Percentiles rank a stretch among this genome's conserved stretches.
These are phyloP conservation scores for Acromyrmex echinatior DNA, from an alignment of 1,140 invertebrate species.

Conservation along the genomic window DNA sequence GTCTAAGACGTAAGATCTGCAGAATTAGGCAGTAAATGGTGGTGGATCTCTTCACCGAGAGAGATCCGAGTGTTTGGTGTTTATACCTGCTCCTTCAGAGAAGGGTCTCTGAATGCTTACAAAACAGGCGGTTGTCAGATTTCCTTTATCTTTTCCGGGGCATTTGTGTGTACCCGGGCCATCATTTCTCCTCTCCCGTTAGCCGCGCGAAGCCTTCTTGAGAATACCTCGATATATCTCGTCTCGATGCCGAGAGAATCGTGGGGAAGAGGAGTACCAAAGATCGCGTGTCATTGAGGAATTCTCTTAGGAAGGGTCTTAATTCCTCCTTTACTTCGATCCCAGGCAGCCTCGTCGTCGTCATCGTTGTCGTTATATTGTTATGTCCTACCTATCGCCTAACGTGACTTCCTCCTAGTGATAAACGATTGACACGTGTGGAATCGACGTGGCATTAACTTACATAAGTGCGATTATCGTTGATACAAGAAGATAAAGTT, in stretches of 20 bases:
- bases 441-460: neutral
- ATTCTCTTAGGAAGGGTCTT: conserved; percentile 55
- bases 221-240: conserved; percentile 58
- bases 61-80: conserved; percentile 77
- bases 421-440: conserved; percentile 19
- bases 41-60: conserved; percentile 63
- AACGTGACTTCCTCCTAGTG: neutral
- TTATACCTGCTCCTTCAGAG: conserved; percentile 80
- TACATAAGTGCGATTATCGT: neutral
- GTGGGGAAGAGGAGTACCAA: neutral
- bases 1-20: conserved; percentile 69
- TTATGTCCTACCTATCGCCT: conserved; percentile 6
- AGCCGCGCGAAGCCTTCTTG: conserved; percentile 45
- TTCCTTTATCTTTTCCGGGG: conserved; percentile 85
- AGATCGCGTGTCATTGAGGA: conserved; percentile 49
- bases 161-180: conserved; percentile 81
- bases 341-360: neutral
- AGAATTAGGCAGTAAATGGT: conserved; percentile 79
- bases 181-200: conserved; percentile 56
- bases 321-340: conserved; percentile 28
- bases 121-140: conserved; percentile 85
- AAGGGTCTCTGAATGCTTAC: conserved; percentile 80
- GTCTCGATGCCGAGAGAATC: conserved; percentile 23
- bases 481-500: too few species aligned
- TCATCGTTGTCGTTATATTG: neutral